These are phyloP conservation scores for Malurus melanocephalus DNA, from an alignment of 2,113 vertebrate genomes.

Conservation along the genomic window DNA sequence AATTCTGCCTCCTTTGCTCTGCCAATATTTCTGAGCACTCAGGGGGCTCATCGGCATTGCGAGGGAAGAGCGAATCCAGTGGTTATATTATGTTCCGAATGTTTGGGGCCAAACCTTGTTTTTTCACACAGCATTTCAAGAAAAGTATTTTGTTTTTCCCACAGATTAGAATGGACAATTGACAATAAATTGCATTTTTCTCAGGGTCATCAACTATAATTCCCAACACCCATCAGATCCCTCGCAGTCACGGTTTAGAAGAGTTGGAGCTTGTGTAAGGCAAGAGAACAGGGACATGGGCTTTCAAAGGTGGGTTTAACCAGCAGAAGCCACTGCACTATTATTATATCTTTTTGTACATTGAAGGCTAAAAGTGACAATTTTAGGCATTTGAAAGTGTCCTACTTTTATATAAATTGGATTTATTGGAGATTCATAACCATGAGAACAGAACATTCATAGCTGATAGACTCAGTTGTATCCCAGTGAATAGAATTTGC, in stretches of 20 bases:
- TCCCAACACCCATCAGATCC: neutral
- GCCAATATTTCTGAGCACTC: constrained; percentile 41
- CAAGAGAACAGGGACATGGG: neutral
- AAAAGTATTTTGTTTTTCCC: constrained; percentile 59
- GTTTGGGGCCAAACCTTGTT: constrained; percentile 41
- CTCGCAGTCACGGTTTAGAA: neutral
- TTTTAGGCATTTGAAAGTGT: neutral
- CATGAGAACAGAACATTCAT: neutral
- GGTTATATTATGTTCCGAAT: constrained; percentile 24
- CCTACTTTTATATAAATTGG: neutral
- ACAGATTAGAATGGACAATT: constrained; percentile 39
- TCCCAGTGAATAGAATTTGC: neutral
- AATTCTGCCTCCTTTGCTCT: constrained; percentile 25
- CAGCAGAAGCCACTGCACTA: neutral
- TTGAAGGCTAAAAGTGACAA: neutral
- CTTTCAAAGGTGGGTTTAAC: neutral
- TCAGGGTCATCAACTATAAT: constrained; percentile 13
- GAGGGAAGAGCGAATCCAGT: constrained; percentile 18
- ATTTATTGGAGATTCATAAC: neutral
- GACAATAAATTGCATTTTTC: constrained; percentile 41
- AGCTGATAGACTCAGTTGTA: neutral
- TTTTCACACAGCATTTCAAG: constrained; percentile 36
- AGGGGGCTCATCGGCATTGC: constrained; percentile 27
- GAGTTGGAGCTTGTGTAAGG: neutral
- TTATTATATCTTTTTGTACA: neutral